These are phyloP conservation scores for Nemurella pictetii DNA, from an alignment of 2,888 invertebrate genomes.

Conservation along the genomic window DNA sequence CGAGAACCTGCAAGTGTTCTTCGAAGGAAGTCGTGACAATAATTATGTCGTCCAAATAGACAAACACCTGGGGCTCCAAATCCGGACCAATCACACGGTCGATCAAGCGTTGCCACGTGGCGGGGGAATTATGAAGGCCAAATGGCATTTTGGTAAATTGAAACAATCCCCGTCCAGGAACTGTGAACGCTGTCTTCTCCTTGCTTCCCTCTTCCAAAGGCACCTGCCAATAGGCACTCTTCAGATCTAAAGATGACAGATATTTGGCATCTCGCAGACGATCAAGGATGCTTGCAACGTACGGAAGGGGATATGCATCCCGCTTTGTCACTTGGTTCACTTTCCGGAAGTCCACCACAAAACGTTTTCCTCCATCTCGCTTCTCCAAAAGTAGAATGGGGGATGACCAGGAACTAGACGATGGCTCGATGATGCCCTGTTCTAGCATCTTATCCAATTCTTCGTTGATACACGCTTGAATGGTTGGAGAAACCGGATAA, in stretches of 20 bases:
- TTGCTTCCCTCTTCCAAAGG: conserved; percentile 41
- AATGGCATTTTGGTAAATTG: conserved; percentile 56
- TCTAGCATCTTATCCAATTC: conserved; percentile 48
- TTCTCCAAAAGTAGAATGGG: conserved; percentile 46
- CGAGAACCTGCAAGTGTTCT: conserved; percentile 43
- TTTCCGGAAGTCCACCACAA: conserved; percentile 47
- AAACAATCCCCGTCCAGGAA: too few species aligned
- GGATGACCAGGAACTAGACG: conserved; percentile 45
- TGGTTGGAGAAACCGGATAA: conserved; percentile 40
- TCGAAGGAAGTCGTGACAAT: conserved; percentile 47
- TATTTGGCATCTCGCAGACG: conserved; percentile 45
- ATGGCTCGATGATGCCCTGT: conserved; percentile 48
- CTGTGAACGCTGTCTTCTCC: conserved; percentile 47
- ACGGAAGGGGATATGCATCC: conserved; percentile 47
- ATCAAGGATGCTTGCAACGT: conserved; percentile 46
- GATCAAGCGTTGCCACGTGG: conserved; percentile 46
- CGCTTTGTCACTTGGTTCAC: conserved; percentile 46
- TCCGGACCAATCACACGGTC: conserved; percentile 46
- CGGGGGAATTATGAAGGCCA: conserved; percentile 46
- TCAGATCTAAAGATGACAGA: conserved; percentile 47
- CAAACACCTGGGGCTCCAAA: conserved; percentile 42
- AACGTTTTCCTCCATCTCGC: conserved; percentile 44
- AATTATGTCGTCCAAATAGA: conserved; percentile 46
- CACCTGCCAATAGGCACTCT: conserved; percentile 47
- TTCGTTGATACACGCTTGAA: conserved; percentile 36